Evolutionary conservation across 1,140 invertebrate species (phyloP).

Genomic region (Neelides sp.): DNA sequence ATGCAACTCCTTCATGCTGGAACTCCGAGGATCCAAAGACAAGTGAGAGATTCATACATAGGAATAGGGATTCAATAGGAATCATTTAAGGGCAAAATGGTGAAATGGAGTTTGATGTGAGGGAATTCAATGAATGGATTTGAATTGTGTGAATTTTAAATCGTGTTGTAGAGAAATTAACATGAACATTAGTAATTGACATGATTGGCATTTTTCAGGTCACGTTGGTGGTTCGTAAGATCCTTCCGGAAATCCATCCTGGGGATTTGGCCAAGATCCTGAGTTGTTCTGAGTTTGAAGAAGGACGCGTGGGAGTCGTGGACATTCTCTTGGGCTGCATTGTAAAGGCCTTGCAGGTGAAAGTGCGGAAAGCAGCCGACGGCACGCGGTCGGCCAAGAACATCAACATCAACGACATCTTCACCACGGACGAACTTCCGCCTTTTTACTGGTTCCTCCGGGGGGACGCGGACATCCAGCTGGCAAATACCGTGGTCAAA

Average conservation of each 20-base stretch:
- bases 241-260: conserved; percentile 69
- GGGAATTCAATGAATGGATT: background rate
- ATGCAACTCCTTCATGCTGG: conserved; percentile 81
- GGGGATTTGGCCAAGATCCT: too few relatives aligned
- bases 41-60: conserved; percentile 42
- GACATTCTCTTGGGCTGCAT: conserved; percentile 78
- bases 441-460: conserved; percentile 24
- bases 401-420: conserved; percentile 24
- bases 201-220: conserved; percentile 42
- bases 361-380: conserved; percentile 42
- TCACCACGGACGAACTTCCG: conserved; percentile 15
- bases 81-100: background rate
- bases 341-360: conserved; percentile 70
- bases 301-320: conserved; percentile 42
- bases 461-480: conserved; percentile 36
- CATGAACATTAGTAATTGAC: background rate
- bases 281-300: conserved; percentile 37
- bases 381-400: conserved; percentile 20
- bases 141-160: too few relatives aligned
- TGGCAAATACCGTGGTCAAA: conserved; percentile 74
- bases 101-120: background rate
- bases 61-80: background rate
- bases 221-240: conserved; percentile 59
- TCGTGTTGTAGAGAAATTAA: background rate
- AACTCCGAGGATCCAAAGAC: conserved; percentile 82